Evolutionary conservation across 2,113 vertebrate genomes (phyloP), one percentile per base, ranked within the genome.

Genomic region (Dolichotis patagonum): DNA sequence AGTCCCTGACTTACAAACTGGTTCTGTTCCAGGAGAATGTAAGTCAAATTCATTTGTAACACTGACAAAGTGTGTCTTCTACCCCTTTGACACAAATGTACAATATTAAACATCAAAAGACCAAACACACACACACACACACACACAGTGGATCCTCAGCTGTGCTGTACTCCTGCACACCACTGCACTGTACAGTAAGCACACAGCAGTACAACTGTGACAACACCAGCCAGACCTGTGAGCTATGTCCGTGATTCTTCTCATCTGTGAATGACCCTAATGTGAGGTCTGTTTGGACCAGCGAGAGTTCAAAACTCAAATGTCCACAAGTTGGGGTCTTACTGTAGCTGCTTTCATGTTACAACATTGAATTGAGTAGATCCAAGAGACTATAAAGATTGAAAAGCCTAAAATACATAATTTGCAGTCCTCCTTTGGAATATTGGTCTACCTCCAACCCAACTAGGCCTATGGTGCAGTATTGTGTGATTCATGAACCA

Each of bases 201-300:
- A 73, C 69, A 73, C n/a, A 41, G 28, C 43, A 17, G 43, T 26
- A 49, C 43, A 9, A 32, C 28, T 78, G 75, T 78, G 43, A 17
- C 14, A 49, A 0, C 17, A 28, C 16, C 6, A 0, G 1, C 14
- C 13, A 7, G 73, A 16, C 41, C 26, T 1, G 14, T 30, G 75
- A 78, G 28, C 13, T 19, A 30, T 26, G 49, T 30, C 14, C 7
- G 8, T 7, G 7, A 32, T 28, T 32, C 13, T 46, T 16, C 24
- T 1, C 28, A 32, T 16, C 43, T 32, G 2, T 78, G 43, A 30
- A 32, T 17, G 43, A 14, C 17, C 43, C 46, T 49, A 30, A 49
- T 32, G 11, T 2, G 3, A 46, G 28, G 28, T 78, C 75, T 78
- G 43, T 16, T 46, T 1, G 7, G 28, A 78, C 30, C 26, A 14